phyloP scores from a whole-genome alignment of 2,888 invertebrate species.

The Eurois occulta region DNA sequence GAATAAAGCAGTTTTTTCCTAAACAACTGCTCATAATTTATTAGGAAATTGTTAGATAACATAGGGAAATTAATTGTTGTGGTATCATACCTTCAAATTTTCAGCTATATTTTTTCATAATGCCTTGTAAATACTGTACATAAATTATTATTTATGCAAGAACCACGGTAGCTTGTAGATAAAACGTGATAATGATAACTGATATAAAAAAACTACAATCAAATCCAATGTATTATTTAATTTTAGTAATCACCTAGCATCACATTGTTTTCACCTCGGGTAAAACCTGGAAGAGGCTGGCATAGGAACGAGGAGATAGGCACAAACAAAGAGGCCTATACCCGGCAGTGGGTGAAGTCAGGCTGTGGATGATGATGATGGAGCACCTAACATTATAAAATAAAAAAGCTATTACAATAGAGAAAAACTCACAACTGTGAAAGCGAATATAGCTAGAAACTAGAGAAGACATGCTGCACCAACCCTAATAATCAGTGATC shows the following conservation, averaged over 20 bases:
- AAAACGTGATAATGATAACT: conserved; percentile 71
- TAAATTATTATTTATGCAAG: conserved; percentile 62
- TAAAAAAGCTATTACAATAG: too few species aligned
- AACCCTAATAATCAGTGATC: too few species aligned
- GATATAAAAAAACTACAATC: conserved; percentile 49
- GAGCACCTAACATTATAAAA: too few species aligned
- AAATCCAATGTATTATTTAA: background rate
- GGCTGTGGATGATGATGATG: too few species aligned
- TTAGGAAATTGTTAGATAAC: conserved; percentile 31
- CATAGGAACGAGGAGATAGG: background rate
- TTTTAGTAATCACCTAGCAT: background rate
- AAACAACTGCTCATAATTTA: background rate
- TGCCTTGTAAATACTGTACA: conserved; percentile 80
- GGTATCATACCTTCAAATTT: conserved; percentile 18
- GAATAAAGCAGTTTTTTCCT: background rate
- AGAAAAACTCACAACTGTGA: too few species aligned
- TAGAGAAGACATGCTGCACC: background rate
- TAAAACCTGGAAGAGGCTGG: background rate
- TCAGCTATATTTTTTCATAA: conserved; percentile 39
- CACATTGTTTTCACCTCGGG: background rate
- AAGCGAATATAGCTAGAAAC: too few species aligned
- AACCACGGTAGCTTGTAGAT: conserved; percentile 63
- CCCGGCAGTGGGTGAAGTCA: too few species aligned
- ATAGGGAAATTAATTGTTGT: conserved; percentile 24
- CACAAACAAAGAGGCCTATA: too few species aligned